These are phyloP conservation scores for Cepaea nemoralis DNA, from an alignment of 1,140 invertebrate species.

Conservation along the genomic window DNA sequence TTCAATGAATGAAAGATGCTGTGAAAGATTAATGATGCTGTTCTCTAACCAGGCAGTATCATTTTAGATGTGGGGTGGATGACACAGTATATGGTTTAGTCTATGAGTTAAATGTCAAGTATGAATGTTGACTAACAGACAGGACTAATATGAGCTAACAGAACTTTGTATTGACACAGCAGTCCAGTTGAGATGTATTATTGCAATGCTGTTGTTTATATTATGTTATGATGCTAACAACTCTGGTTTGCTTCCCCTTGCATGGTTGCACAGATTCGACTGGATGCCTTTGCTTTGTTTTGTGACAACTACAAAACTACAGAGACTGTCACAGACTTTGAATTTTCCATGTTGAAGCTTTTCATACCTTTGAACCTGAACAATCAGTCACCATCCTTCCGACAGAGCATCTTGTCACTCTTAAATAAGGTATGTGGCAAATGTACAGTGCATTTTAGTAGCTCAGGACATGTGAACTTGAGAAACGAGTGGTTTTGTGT, in stretches of 20 bases:
- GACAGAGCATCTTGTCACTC: conserved; percentile 72
- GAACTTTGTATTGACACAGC: conserved; percentile 25
- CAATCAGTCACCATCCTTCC: conserved; percentile 78
- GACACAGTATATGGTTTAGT: too few species aligned
- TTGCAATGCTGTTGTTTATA: too few species aligned
- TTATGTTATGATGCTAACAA: too few species aligned
- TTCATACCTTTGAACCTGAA: conserved; percentile 82
- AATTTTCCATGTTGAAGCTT: conserved; percentile 79
- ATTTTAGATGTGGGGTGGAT: too few species aligned
- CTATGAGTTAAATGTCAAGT: too few species aligned
- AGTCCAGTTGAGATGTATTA: too few species aligned
- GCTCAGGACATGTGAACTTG: too few species aligned
- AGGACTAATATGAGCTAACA: background rate
- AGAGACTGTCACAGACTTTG: conserved; percentile 76
- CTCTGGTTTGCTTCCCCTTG: conserved; percentile 34
- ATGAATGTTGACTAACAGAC: background rate
- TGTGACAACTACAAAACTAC: conserved; percentile 84
- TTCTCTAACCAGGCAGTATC: too few species aligned
- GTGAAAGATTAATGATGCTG: too few species aligned
- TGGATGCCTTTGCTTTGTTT: conserved; percentile 78
- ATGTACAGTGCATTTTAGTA: too few species aligned
- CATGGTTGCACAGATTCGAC: conserved; percentile 70
- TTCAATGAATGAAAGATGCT: too few species aligned
- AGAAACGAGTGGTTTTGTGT: too few species aligned
- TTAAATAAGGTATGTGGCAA: conserved; percentile 73